Base-by-base conservation (phyloP, 1,140 invertebrate species). In the Pseudachorutes palmiensis region DNA sequence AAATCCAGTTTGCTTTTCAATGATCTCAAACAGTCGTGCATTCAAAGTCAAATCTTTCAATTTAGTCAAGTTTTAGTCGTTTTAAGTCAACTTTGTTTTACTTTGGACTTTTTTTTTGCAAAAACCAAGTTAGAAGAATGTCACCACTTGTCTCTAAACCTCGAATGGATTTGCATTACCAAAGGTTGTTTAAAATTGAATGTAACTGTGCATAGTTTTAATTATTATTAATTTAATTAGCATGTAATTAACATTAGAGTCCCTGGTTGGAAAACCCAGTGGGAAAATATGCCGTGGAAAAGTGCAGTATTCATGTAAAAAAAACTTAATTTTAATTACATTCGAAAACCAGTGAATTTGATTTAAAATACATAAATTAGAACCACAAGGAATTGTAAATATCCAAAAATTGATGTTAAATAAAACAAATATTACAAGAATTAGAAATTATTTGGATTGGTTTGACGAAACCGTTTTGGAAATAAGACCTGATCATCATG, bases 21-120 rank as follows among this genome's bases (percentile, higher is more conserved):
- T 55, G 51, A 55, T 55, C 51, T 55, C 51, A 24, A n/a, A n/a
- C 24, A 55, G 51, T 55, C 51, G 51, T 55, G 51, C 51, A 55
- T 55, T 55, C 24, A 24, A 3, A 19, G 14, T 19, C 24, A 14
- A 19, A 5, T 55, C 9, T 55, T 55, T 19, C 24, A 19, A 24
- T 26, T 5, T 16, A 55, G 51, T 55, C 51, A 16, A 26, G 12
- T 55, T 14, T 55, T 55, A 55, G 24, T 55, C 24, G 24, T 9
- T 45, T 45, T 12, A 12, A 45, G 19, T 45, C 19, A 45, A 45
- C 19, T 19, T 45, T 12, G 36, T 45, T 45, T 45, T n/a, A n/a
- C n/a, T n/a, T n/a, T n/a, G n/a, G n/a, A 45, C 19, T 19, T 45
- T 45, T 45, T 19, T 45, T 12, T 45, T 9, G 9, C 36, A 45